Percentiles rank a stretch among this genome's conserved stretches.
These are phyloP conservation scores for Ceratosolen fusciceps DNA, from an alignment of 1,140 invertebrate genomes.

Conservation along the genomic window DNA sequence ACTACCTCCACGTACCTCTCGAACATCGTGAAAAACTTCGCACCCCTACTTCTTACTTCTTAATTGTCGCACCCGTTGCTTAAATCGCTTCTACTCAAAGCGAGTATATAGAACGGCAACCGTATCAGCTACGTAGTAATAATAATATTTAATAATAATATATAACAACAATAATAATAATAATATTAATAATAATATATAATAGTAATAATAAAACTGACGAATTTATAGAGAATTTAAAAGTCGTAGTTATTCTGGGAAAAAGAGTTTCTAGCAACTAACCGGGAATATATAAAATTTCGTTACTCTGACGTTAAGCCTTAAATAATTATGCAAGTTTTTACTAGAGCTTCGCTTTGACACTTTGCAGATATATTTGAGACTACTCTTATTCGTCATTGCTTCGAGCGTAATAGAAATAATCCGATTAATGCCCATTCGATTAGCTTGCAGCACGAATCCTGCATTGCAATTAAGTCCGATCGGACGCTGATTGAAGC, in stretches of 20 bases:
- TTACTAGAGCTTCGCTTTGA: background rate
- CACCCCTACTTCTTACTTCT: no score
- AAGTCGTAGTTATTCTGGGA: no score
- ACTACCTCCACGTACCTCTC: background rate
- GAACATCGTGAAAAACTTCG: background rate
- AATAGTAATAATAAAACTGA: no score
- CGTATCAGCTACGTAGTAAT: no score
- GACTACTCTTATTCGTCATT: background rate
- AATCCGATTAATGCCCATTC: constrained; percentile 45
- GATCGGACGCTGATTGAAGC: constrained; percentile 24
- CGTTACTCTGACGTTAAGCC: background rate
- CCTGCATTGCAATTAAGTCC: constrained; percentile 32
- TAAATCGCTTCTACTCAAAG: no score
- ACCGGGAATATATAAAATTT: no score
- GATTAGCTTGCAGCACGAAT: constrained; percentile 31
- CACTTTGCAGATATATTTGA: background rate
- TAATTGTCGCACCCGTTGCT: background rate
- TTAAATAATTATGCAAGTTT: constrained; percentile 12
- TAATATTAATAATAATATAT: no score
- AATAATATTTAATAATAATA: no score
- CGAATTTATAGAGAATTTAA: no score
- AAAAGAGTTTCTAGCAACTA: background rate
- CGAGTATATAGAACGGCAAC: no score
- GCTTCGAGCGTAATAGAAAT: constrained; percentile 17
- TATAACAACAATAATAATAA: no score